Evolutionary conservation across 2,797 vertebrate genomes (phyloP), one percentile per base, ranked within the genome.

Genomic region (Gallinago nigripennis): DNA sequence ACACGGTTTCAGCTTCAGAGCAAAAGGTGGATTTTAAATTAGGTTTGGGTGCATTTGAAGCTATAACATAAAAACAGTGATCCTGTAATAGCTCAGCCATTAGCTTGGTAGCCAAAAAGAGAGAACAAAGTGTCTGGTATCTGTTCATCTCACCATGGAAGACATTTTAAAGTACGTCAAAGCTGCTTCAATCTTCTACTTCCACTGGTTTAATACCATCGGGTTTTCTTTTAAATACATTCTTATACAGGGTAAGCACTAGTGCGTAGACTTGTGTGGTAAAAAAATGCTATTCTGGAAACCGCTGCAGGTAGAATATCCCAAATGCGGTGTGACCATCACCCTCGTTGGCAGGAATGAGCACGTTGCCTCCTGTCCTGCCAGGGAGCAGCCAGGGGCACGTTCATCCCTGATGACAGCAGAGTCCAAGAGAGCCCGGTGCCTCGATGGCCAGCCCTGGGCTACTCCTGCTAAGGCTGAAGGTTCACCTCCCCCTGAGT

Each of bases 11-110:
- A 80, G 18, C 78, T 88, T 87, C 86, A 76, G 90, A 95, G 93
- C 63, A 88, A 88, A 90, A 95, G 92, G 92, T 95, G 83, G 66
- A 73, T 86, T 94, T 95, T 82, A 90, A 93, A 95, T 95, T 76
- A 88, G 64, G 10, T 82, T 92, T 92, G 78, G 90, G 86, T 93
- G 79, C 79, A 82, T 94, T 94, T 77, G 84, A 95, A 79, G 75
- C 68, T 91, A 19, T 92, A 88, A 13, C 53, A 8, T 64, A 89
- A 73, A 82, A 88, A 60, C 66, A 73, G 64, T 56, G 81, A 73
- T 77, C 37, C 35, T 70, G 24, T 56, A 92, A 82, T 86, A 91
- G 56, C 83, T 88, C 58, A 86, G 70, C 53, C 45, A 30, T 60
- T 70, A 82, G 50, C 45, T 88, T 82, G 86, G 64, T 88, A 95